A percentile compares a stretch with the other conserved stretches of the same genome.
phyloP scores from a whole-genome alignment of 2,797 vertebrate species.

The Anniella stebbinsi region DNA sequence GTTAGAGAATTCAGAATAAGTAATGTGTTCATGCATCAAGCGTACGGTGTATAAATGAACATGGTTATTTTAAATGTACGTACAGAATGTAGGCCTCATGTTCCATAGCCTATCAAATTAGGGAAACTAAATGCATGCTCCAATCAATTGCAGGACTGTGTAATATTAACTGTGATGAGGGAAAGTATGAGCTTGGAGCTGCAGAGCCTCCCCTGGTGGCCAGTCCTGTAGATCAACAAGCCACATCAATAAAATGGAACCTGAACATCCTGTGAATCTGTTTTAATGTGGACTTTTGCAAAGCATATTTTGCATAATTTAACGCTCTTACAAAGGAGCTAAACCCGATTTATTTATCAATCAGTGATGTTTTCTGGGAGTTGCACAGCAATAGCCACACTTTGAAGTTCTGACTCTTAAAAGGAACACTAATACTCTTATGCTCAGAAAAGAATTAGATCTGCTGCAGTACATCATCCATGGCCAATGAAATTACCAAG shows the following conservation, averaged over 20 bases:
- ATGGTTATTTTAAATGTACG: neutral
- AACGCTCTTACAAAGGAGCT: neutral
- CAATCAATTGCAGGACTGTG: neutral
- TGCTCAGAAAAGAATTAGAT: slow-evolving; percentile 34
- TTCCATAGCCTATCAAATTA: neutral
- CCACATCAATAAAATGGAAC: neutral
- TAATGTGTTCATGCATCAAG: neutral
- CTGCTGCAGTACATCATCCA: slow-evolving; percentile 14
- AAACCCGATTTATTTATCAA: neutral
- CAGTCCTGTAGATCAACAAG: neutral
- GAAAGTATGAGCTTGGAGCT: neutral
- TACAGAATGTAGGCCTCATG: neutral
- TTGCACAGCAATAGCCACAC: neutral
- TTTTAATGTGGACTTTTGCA: neutral
- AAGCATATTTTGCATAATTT: slow-evolving; percentile 3
- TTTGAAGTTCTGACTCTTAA: neutral
- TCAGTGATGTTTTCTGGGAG: neutral
- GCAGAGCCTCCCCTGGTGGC: neutral
- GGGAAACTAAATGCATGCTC: neutral
- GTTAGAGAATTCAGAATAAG: neutral
- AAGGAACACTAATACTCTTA: slow-evolving; percentile 28
- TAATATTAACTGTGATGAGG: neutral
- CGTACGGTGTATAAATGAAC: neutral
- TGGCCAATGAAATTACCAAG: slow-evolving; percentile 39
- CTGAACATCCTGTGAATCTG: neutral